Conservation (phyloP, 1,140 invertebrate species). For the Cylas formicarius region DNA sequence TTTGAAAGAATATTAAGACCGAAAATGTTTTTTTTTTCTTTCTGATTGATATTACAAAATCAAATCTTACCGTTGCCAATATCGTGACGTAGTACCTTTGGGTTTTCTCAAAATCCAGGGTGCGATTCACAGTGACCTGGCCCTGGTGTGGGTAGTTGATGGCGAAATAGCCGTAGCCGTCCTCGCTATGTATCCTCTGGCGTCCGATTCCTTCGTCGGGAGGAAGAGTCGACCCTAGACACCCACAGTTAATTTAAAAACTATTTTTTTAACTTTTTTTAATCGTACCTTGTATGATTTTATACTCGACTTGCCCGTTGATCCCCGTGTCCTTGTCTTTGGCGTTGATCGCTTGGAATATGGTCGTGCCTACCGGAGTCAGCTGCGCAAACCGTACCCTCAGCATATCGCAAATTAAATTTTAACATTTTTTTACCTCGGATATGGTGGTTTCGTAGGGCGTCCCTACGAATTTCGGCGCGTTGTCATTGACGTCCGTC, state of each 20-base stretch:
- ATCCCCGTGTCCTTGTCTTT: constrained; percentile 78
- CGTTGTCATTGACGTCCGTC: constrained; percentile 87
- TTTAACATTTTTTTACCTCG: constrained; percentile 55
- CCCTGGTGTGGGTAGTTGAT: constrained; percentile 86
- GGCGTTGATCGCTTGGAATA: constrained; percentile 78
- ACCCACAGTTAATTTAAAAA: not conserved
- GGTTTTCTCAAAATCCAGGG: constrained; percentile 82
- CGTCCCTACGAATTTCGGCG: constrained; percentile 68
- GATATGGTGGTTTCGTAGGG: constrained; percentile 77
- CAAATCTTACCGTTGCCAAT: constrained; percentile 82
- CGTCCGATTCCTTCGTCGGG: constrained; percentile 50
- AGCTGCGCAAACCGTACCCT: constrained; percentile 56
- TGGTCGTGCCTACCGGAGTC: constrained; percentile 77
- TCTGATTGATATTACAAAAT: no score
- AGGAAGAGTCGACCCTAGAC: constrained; percentile 35
- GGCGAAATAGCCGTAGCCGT: constrained; percentile 74
- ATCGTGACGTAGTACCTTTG: constrained; percentile 83
- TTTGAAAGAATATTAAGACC: no score
- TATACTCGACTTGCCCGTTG: constrained; percentile 80
- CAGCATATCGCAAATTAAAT: constrained; percentile 6
- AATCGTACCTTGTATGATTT: constrained; percentile 54
- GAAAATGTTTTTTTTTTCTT: no score
- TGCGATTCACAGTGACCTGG: constrained; percentile 80
- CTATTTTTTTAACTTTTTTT: no score
- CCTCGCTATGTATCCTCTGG: constrained; percentile 55